Conservation (phyloP, 1,140 invertebrate genomes). For the Pectinophora gossypiella region DNA sequence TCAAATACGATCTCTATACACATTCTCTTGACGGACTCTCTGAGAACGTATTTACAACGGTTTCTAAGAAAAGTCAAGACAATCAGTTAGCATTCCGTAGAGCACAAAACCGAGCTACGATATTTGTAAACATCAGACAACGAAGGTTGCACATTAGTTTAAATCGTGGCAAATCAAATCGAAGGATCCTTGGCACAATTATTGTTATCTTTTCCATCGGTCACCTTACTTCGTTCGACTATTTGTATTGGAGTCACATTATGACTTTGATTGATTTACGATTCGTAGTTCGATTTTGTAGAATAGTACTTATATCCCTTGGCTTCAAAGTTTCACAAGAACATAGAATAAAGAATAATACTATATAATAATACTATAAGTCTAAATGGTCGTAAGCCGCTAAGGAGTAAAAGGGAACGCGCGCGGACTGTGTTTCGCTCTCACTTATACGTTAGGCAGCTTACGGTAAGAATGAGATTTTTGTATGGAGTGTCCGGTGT, state of each 20-base stretch:
- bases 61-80: too few species aligned
- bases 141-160: slow-evolving; percentile 1
- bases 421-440: too few species aligned
- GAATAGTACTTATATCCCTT: neutral
- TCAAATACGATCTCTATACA: too few species aligned
- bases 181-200: neutral
- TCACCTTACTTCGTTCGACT: neutral
- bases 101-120: too few species aligned
- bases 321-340: neutral
- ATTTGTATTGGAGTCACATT: neutral
- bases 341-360: neutral
- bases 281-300: neutral
- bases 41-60: too few species aligned
- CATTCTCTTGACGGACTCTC: too few species aligned
- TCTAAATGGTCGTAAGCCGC: too few species aligned
- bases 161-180: neutral
- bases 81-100: too few species aligned
- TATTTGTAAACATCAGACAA: neutral
- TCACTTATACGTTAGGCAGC: too few species aligned
- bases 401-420: too few species aligned
- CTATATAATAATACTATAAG: neutral
- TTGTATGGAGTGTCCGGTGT: too few species aligned
- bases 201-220: neutral
- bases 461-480: too few species aligned
- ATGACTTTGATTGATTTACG: neutral